Base-by-base conservation (phyloP, 2,888 invertebrate species). In the Periphyllus acericola region DNA sequence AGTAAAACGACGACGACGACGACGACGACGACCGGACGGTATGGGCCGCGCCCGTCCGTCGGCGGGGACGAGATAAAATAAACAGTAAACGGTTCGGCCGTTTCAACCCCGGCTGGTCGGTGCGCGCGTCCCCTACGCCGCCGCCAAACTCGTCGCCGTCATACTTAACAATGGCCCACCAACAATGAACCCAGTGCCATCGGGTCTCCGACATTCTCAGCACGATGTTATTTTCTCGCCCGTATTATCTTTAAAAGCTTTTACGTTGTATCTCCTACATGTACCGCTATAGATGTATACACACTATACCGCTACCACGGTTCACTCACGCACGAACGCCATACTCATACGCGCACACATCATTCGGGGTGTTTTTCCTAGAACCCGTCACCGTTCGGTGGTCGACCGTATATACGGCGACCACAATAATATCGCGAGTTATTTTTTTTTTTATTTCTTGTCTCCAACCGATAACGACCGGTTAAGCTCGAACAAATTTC, bases 171-270 rank as follows among this genome's bases (percentile, higher is more conserved):
- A 85, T 85, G 68, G 85, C 52, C 32, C 21, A 19, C 46, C 68
- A 76, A 85, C 85, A 85, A 85, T 85, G 55, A 79, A 85, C 78
- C 52, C 40, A 32, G 32, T 66, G 25, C 66, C 78, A 32, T 32
- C 52, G 40, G 52, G 55, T 83, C 83, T 52, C 60, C 68, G 40
- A 84, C 84, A 68, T 76, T 46, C 76, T 79, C 85, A 14, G 71
- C 78, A 85, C 76, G 85, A 85, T 85, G 85, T 85, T 85, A 71
- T 85, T 85, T 71, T 79, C 79, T 55, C 71, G 79, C 68, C 85
- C 79, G 71, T 79, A 85, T 85, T 85, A 85, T 85, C 85, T 85
- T 83, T 85, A 85, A 85, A 85, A 85, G 85, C 85, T 85, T 85
- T 79, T 79, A 78, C 34, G 79, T 85, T 46, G 78, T 71, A 79